Base-by-base conservation (phyloP, 2,113 vertebrate species). In the Mastomys natalensis region DNA sequence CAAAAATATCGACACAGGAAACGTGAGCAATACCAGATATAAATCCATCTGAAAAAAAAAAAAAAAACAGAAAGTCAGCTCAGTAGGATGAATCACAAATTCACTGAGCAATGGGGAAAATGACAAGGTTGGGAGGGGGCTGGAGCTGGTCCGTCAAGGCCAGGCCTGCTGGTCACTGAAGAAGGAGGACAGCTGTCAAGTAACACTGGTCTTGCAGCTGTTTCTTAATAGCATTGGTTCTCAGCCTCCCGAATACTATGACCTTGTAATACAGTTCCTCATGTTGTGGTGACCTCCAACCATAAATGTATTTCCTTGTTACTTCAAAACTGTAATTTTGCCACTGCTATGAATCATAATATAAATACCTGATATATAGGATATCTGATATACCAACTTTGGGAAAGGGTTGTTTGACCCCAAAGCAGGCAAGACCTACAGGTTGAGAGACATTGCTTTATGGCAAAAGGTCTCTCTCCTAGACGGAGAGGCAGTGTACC, bases 1-100 rank as follows among this genome's bases (percentile, higher is more conserved):
- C 29, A 77, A 90, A 89, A 95, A 89, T 13, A 90, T 81, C 24
- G 72, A 76, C 7, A n/a, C 16, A 43, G 51, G 31, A 96, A 96
- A 95, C 76, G 5, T 11, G 9, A 51, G 45, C 17, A 82, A 95
- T 68, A 72, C 68, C 45, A 73, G 62, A 72, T 62, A 45, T 95
- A 95, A 89, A 4, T 7, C 58, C 72, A 19, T 68, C 78, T 70
- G 86, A 76, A 86, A 51, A 87, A 21, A 48, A 7, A 48, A 48
- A 48, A 48, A 7, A 48, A 48, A 40, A 58, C 11, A 62, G 40
- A 40, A 68, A n/a, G 11, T 40, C 37, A 84, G 55, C 3, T 94
- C 19, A 60, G 66, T 60, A 55, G 15, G 16, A 21, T 43, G 43
- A 96, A 85, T 88, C 24, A 95, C 19, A 21, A 96, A 85, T 74